These are phyloP conservation scores for Cololabis saira DNA, from an alignment of 2,113 vertebrate species.

Conservation along the genomic window DNA sequence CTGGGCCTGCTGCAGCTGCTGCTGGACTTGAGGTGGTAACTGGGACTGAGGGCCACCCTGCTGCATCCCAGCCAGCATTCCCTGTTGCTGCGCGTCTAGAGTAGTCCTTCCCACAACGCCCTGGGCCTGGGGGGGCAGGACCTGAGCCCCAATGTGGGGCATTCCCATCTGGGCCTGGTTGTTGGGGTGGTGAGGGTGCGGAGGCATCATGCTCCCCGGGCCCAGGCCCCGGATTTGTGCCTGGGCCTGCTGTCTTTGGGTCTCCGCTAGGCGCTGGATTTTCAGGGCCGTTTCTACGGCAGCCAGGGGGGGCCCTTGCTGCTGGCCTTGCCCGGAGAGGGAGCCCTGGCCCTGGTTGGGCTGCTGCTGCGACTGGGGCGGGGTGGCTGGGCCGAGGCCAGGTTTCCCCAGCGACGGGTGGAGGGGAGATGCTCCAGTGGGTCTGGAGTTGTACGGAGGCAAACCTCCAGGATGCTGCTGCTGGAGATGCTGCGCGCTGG, in stretches of 20 bases:
- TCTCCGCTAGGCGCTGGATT: constrained; percentile 95
- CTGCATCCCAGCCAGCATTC: constrained; percentile 66
- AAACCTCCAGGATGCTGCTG: constrained; percentile 83
- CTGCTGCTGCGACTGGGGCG: constrained; percentile 87
- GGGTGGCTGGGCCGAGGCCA: constrained; percentile 88
- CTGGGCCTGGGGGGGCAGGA: constrained; percentile 77
- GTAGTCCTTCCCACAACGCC: constrained; percentile 56
- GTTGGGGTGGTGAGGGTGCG: constrained; percentile 88
- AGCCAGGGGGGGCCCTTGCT: constrained; percentile 92
- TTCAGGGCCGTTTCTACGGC: constrained; percentile 98
- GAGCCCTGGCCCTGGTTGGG: constrained; percentile 74
- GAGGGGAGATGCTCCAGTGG: constrained; percentile 87
- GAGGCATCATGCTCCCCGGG: constrained; percentile 78
- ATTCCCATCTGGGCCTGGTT: constrained; percentile 88
- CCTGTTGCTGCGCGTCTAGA: constrained; percentile 74
- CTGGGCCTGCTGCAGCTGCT: constrained; percentile 70
- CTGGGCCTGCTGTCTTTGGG: constrained; percentile 84
- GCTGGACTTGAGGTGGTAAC: constrained; percentile 67
- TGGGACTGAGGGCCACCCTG: constrained; percentile 67
- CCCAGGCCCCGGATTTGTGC: constrained; percentile 85
- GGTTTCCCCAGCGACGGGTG: constrained; percentile 94
- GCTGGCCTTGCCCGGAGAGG: constrained; percentile 61
- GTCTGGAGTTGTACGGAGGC: constrained; percentile 83
- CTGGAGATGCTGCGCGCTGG: constrained; percentile 81
- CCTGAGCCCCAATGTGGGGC: constrained; percentile 83